Evolutionary conservation across 2,888 invertebrate species (phyloP).

Genomic region (Caenorhabditis angaria): DNA sequence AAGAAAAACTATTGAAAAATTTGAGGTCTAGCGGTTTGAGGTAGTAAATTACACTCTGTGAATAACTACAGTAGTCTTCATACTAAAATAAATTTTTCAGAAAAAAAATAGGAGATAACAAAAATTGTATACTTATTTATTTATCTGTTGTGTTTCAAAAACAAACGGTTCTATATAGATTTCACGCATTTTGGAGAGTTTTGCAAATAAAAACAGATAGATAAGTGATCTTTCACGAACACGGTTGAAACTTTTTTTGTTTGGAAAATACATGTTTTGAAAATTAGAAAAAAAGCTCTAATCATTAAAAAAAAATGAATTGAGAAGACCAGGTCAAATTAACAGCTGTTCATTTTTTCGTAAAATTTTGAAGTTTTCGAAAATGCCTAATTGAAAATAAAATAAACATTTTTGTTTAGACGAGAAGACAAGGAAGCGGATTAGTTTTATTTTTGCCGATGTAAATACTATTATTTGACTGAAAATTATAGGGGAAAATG

Average conservation of each 20-base stretch:
- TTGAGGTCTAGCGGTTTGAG: too few relatives aligned
- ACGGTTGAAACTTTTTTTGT: too few relatives aligned
- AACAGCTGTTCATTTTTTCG: neutral
- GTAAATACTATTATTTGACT: too few relatives aligned
- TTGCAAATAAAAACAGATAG: neutral
- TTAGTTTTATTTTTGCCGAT: too few relatives aligned
- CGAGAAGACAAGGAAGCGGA: neutral
- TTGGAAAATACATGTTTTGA: too few relatives aligned
- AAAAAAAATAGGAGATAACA: too few relatives aligned
- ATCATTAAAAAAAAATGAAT: neutral
- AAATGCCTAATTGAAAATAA: neutral
- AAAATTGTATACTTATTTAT: neutral
- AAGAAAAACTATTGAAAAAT: too few relatives aligned
- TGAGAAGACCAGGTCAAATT: neutral
- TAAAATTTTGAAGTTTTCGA: neutral
- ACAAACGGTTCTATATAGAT: neutral
- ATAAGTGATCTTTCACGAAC: neutral
- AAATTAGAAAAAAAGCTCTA: neutral
- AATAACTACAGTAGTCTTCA: too few relatives aligned
- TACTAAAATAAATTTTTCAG: too few relatives aligned
- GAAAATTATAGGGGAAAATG: too few relatives aligned
- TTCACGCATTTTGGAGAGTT: constrained; percentile 2
- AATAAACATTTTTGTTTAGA: neutral
- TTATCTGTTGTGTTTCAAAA: neutral
- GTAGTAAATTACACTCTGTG: too few relatives aligned